These are phyloP conservation scores for Clarias batrachus DNA, from an alignment of 2,113 vertebrate genomes.

Conservation along the genomic window DNA sequence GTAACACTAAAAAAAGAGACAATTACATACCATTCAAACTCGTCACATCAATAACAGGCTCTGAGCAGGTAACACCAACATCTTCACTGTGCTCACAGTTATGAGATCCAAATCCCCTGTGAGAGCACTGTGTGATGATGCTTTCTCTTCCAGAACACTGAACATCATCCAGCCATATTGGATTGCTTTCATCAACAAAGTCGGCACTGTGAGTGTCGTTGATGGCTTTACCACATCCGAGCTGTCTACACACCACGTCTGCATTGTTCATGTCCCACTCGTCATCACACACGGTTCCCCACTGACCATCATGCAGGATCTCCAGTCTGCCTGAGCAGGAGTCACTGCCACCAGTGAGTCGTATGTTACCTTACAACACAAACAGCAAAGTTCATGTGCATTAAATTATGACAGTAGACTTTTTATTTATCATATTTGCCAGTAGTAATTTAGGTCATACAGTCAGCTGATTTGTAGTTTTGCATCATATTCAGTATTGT, in stretches of 20 bases:
- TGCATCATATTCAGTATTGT: too few relatives aligned
- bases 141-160: conserved; percentile 57
- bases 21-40: too few relatives aligned
- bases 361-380: background rate
- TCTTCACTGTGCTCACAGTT: conserved; percentile 66
- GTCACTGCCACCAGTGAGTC: background rate
- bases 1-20: too few relatives aligned
- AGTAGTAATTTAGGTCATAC: too few relatives aligned
- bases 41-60: too few relatives aligned
- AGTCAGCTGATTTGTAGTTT: too few relatives aligned
- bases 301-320: conserved; percentile 45
- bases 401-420: too few relatives aligned
- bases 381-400: background rate
- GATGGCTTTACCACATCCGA: conserved; percentile 64
- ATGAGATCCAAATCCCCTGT: conserved; percentile 36
- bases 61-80: conserved; percentile 63
- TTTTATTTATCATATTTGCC: too few relatives aligned
- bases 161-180: conserved; percentile 66
- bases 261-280: conserved; percentile 61
- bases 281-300: conserved; percentile 66
- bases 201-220: conserved; percentile 40
- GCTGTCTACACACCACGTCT: conserved; percentile 62
- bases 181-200: conserved; percentile 57
- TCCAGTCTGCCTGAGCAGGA: conserved; percentile 40
- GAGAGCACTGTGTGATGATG: conserved; percentile 53